These are phyloP conservation scores for Morpho deidamia DNA, from an alignment of 2,888 invertebrate genomes.

Conservation along the genomic window DNA sequence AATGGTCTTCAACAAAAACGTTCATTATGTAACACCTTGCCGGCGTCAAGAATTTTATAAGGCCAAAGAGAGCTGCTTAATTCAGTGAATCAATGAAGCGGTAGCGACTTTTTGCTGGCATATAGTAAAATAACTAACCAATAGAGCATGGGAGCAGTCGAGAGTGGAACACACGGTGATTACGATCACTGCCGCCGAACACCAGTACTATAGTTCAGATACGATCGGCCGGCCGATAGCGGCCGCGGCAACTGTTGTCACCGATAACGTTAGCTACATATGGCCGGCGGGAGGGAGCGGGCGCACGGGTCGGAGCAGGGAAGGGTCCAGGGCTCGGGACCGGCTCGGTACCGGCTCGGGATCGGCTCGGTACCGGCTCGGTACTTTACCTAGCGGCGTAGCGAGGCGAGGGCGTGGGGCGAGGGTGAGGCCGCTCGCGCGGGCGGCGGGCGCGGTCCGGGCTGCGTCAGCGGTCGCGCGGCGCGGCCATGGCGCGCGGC, in stretches of 20 bases:
- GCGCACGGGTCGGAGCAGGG: conserved; percentile 31
- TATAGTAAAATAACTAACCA: conserved; percentile 53
- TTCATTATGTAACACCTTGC: conserved; percentile 35
- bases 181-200: conserved; percentile 28
- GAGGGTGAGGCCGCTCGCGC: conserved; percentile 31
- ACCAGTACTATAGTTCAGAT: conserved; percentile 23
- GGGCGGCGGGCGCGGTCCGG: conserved; percentile 39
- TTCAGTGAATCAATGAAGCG: conserved; percentile 18
- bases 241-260: conserved; percentile 42
- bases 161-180: conserved; percentile 62
- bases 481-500: conserved; percentile 69
- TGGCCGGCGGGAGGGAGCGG: conserved; percentile 43
- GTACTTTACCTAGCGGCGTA: conserved; percentile 49
- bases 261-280: conserved; percentile 56
- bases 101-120: conserved; percentile 16
- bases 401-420: conserved; percentile 29
- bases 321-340: conserved; percentile 12
- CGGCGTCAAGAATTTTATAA: conserved; percentile 24
- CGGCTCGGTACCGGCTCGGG: conserved; percentile 24
- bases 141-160: conserved; percentile 71
- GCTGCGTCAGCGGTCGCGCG: conserved; percentile 58
- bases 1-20: conserved; percentile 23
- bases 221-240: conserved; percentile 24
- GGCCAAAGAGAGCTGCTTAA: conserved; percentile 18
- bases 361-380: conserved; percentile 31